Conservation (phyloP, 2,888 invertebrate genomes). For the Ectemnius continuus region DNA sequence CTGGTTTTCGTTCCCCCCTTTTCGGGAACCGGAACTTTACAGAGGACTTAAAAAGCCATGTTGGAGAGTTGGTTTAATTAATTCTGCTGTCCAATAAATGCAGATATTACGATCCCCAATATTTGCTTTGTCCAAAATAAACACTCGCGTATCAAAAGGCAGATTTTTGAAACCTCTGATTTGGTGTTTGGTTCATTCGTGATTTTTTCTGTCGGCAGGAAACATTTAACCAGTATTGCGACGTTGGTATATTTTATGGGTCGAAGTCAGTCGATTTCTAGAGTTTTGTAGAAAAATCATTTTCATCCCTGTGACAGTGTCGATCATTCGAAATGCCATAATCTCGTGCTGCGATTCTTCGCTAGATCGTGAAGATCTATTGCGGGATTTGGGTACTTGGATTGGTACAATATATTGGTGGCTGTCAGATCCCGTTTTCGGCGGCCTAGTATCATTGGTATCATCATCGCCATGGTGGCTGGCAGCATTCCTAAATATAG, state of each 20-base stretch:
- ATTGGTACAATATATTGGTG: conserved; percentile 1
- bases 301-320: no score
- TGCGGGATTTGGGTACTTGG: conserved; percentile 16
- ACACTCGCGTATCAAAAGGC: no score
- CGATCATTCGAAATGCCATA: no score
- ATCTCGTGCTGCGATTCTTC: conserved; percentile 3
- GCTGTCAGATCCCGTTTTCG: conserved; percentile 68
- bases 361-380: conserved; percentile 19
- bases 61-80: neutral
- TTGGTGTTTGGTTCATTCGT: no score
- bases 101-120: neutral
- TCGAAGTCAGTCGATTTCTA: no score
- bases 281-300: no score
- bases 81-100: neutral
- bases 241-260: no score
- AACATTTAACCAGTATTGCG: no score
- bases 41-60: neutral
- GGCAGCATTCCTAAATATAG: conserved; percentile 82
- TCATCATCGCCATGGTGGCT: conserved; percentile 89
- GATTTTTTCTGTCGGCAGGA: neutral
- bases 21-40: neutral
- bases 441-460: conserved; percentile 87
- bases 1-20: neutral
- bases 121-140: neutral
- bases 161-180: no score